Conservation (phyloP, 2,888 invertebrate genomes). For the Aproaerema taeniolella region DNA sequence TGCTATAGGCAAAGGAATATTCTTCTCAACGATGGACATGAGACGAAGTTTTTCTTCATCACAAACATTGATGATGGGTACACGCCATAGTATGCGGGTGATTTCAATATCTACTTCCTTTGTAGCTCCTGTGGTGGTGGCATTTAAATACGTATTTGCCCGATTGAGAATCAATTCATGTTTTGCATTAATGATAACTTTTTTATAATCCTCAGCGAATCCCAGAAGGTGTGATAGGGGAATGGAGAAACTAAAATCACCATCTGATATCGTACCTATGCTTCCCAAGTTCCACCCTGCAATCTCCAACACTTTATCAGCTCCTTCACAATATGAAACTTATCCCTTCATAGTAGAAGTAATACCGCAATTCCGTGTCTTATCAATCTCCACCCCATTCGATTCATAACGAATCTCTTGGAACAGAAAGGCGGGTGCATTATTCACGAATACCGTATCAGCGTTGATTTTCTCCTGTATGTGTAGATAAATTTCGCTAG, state of each 20-base stretch:
- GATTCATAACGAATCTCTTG: slow-evolving; percentile 14
- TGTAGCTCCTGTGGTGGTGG: slow-evolving; percentile 18
- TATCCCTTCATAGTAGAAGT: slow-evolving; percentile 24
- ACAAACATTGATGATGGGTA: slow-evolving; percentile 1
- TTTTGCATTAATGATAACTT: slow-evolving; percentile 41
- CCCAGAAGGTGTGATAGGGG: slow-evolving; percentile 16
- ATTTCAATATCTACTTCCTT: slow-evolving; percentile 18
- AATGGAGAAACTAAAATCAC: slow-evolving; percentile 20
- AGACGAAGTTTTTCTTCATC: slow-evolving; percentile 2
- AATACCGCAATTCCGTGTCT: slow-evolving; percentile 17
- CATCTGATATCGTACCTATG: neutral
- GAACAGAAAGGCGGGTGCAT: neutral
- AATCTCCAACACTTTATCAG: neutral
- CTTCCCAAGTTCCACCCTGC: neutral
- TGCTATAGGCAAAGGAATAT: slow-evolving; percentile 22
- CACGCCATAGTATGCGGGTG: slow-evolving; percentile 14
- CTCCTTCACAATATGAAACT: neutral
- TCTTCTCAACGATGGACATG: slow-evolving; percentile 25
- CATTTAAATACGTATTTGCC: slow-evolving; percentile 29
- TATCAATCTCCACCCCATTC: slow-evolving; percentile 19
- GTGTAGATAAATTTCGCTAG: neutral
- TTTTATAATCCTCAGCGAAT: slow-evolving; percentile 33
- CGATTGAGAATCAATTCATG: slow-evolving; percentile 42
- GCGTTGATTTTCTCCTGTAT: slow-evolving; percentile 8
- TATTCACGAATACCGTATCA: neutral